Base-by-base conservation (phyloP, 2,113 vertebrate species). In the Nansenia antarctica region DNA sequence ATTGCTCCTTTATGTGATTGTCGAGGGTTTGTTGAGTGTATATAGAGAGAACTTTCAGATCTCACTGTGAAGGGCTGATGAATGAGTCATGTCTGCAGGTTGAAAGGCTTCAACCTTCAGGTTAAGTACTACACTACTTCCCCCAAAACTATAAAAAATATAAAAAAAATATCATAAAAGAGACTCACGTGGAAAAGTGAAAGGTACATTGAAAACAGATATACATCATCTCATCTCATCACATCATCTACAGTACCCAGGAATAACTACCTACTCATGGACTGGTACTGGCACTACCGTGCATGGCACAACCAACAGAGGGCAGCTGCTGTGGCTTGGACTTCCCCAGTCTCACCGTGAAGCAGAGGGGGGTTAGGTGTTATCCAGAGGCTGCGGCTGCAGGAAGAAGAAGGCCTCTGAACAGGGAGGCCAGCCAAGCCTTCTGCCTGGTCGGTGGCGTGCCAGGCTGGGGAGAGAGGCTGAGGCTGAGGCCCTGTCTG, bases 301-400 rank as follows among this genome's bases (percentile, higher is more conserved):
- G 47, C 72, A 26, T 30, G 14, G 42, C 12, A 58, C 35, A 22
- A 20, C 32, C 39, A 34, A 42, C 39, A 42, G 65, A 65, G 60
- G 54, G 65, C 39, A 42, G 12, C 14, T 15, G 3, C 9, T n/a
- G 30, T 26, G 32, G 30, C n/a, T n/a, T n/a, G n/a, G n/a, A n/a
- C n/a, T 26, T 42, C 53, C 47, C 45, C 54, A 12, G 49, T 24
- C 30, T 7, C 54, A 2, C 24, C 29, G 12, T n/a, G 6, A 30
- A 62, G 35, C 45, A 45, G n/a, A 14, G 5, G 47, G 62, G 24
- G 55, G 32, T 22, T 3, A 27, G 9, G 53, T 24, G 70, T 11
- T 47, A 27, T 53, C 69, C 79, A 79, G 67, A 66, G 47, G n/a
- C 59, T 66, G 62, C 68, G 72, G 76, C 67, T 78, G n/a, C n/a